phyloP scores from a whole-genome alignment of 2,888 invertebrate genomes.

The Gastracanthus pulcherrimus region DNA sequence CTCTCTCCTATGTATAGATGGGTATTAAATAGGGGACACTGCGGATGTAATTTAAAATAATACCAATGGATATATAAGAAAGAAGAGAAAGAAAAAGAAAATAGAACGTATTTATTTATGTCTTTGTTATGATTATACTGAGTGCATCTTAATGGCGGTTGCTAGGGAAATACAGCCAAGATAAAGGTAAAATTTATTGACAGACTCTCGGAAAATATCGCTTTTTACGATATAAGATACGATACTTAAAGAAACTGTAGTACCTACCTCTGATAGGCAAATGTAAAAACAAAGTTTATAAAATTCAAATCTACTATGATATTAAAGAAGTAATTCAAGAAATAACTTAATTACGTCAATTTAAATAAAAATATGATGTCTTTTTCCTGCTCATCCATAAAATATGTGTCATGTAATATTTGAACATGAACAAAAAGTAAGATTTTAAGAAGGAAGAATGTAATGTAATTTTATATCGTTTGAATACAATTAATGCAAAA shows the following conservation, averaged over 20 bases:
- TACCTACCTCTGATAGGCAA: neutral
- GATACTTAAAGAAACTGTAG: neutral
- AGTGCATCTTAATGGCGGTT: neutral
- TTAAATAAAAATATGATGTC: no score
- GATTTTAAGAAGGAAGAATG: no score
- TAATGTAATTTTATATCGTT: no score
- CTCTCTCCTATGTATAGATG: neutral
- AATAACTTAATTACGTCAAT: no score
- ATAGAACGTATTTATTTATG: neutral
- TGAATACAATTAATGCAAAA: no score
- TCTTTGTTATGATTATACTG: neutral
- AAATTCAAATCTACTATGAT: no score
- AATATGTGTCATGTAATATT: no score
- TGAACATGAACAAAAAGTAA: no score
- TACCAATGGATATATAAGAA: neutral
- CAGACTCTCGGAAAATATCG: neutral
- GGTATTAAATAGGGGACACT: neutral
- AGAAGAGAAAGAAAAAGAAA: neutral
- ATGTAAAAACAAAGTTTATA: neutral
- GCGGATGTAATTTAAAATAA: neutral
- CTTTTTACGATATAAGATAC: neutral
- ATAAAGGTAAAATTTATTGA: conserved; percentile 3
- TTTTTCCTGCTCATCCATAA: no score
- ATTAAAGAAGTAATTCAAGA: no score
- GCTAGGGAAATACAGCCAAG: neutral